Evolutionary conservation across 2,888 invertebrate species (phyloP), one percentile per base, ranked within the genome.

Genomic region (Luffia ferchaultella): DNA sequence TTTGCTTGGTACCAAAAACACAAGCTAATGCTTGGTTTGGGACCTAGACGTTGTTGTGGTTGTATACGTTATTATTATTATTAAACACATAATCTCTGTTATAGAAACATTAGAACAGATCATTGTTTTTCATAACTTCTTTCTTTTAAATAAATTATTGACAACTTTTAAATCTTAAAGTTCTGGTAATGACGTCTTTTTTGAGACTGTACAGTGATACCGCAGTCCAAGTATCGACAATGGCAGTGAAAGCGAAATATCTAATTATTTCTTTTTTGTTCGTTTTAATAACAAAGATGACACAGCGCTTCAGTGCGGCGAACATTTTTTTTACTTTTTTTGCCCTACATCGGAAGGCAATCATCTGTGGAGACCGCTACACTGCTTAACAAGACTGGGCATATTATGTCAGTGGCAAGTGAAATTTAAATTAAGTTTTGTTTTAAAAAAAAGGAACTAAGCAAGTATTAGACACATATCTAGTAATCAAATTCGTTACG

Each of bases 211-310:
- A 30, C 30, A 3, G 30, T 12, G 30, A 30, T 30, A 30, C 30
- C 30, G 30, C 30, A 30, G 30, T n/a, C 3, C 16, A 16, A n/a
- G n/a, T 42, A n/a, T 53, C 57, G 65, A 59, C 68, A 64, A 65
- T 63, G 62, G 20, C 62, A 75, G 80, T 77, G 82, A 82, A 80
- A 82, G 82, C 71, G 73, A 78, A 77, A 68, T 70, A 67, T 74
- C 67, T 76, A 74, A 75, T 79, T 75, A 73, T 73, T 70, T 73
- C 67, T 69, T 67, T 71, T 66, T 64, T 46, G 18, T 20, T 50
- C 40, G 20, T 62, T 61, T 63, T 62, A 61, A 67, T 70, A 70
- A 65, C 67, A 69, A 59, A 70, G 76, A 80, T 80, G 82, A 82
- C 72, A 75, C 64, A 69, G 80, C 79, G 60, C 55, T 73, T 46